A percentile compares a stretch with the other conserved stretches of the same genome.
phyloP scores from a whole-genome alignment of 37 sponge, comb jelly and placozoan species.

The Lycopodina hypogea region DNA sequence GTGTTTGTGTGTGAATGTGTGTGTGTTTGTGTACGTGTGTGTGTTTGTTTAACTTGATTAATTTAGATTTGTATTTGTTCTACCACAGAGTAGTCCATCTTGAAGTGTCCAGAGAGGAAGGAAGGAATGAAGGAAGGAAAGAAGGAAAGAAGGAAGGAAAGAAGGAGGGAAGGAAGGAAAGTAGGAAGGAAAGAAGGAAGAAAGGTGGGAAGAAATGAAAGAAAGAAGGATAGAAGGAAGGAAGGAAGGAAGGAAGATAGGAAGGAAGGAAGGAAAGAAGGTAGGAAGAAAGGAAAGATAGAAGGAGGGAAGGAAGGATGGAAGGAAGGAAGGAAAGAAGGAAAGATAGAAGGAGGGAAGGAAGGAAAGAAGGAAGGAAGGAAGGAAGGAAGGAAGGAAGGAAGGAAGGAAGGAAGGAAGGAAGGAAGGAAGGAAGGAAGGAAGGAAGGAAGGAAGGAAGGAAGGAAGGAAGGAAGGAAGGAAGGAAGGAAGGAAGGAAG shows the following conservation, averaged over 20 bases:
- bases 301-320: background rate
- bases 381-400: conserved; percentile 39
- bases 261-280: background rate
- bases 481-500: too few relatives aligned
- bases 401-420: conserved; percentile 39
- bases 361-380: conserved; percentile 32
- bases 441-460: conserved; percentile 27
- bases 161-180: conserved; percentile 9
- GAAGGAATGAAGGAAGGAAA: conserved; percentile 1
- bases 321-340: background rate
- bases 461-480: too few relatives aligned
- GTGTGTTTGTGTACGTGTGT: too few relatives aligned
- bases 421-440: conserved; percentile 38
- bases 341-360: conserved; percentile 12
- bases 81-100: too few relatives aligned
- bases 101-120: too few relatives aligned
- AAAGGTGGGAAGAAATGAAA: background rate
- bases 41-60: too few relatives aligned
- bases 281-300: background rate
- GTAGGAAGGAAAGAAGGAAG: background rate
- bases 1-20: too few relatives aligned
- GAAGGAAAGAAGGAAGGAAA: conserved; percentile 9
- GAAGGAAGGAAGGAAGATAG: background rate
- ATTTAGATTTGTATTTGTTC: too few relatives aligned
- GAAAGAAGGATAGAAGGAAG: background rate